A percentile compares a stretch with the other conserved stretches of the same genome.
Conservation (phyloP, 2,113 vertebrate species). For the Herpetotheres cachinnans region DNA sequence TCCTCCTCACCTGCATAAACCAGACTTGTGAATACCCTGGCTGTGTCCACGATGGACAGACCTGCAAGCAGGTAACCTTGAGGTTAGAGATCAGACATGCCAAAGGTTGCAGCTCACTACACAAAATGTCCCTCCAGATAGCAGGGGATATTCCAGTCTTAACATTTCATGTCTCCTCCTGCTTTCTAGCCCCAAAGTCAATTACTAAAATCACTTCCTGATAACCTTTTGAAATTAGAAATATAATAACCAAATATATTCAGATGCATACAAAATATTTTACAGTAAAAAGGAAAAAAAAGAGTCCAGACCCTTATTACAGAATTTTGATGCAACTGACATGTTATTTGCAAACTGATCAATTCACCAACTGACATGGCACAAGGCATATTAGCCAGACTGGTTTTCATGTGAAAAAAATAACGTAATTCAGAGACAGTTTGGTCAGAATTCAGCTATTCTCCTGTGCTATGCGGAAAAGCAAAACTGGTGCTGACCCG, state of each 20-base stretch:
- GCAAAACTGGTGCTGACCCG: background rate
- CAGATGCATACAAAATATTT: background rate
- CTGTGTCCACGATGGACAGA: background rate
- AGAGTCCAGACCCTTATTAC: background rate
- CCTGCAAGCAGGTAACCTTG: background rate
- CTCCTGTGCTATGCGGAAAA: background rate
- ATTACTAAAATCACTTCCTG: background rate
- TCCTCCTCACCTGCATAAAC: background rate
- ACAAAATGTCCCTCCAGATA: background rate
- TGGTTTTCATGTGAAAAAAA: background rate
- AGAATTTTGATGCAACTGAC: background rate
- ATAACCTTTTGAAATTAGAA: background rate
- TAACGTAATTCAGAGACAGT: rapidly evolving
- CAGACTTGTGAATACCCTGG: background rate
- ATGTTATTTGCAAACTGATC: background rate
- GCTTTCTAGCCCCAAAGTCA: background rate
- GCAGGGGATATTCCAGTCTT: background rate
- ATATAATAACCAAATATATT: background rate
- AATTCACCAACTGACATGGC: background rate
- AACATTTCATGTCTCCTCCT: background rate
- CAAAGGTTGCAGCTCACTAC: background rate
- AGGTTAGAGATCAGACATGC: background rate
- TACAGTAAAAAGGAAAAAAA: background rate
- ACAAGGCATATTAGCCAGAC: background rate
- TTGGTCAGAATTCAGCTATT: background rate